phyloP scores from a whole-genome alignment of 2,113 vertebrate genomes.

The Sapayoa aenigma region DNA sequence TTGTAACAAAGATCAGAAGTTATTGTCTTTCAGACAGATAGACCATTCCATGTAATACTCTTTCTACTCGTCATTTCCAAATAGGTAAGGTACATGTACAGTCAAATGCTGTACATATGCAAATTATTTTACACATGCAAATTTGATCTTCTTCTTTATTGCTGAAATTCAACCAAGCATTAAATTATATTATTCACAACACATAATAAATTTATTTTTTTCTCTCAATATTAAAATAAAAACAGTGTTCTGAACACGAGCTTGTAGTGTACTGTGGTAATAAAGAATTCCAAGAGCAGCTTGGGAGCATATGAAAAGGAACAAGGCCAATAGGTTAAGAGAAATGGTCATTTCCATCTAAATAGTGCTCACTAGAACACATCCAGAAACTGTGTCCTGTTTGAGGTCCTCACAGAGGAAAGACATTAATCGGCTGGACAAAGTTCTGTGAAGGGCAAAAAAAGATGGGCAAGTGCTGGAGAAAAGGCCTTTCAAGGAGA shows the following conservation, averaged over 20 bases:
- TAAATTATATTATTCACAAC: background rate
- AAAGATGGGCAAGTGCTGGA: background rate
- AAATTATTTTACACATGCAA: background rate
- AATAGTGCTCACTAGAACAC: background rate
- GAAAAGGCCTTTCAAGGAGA: background rate
- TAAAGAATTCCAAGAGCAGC: background rate
- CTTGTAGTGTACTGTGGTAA: background rate
- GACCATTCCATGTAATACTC: background rate
- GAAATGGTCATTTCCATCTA: background rate
- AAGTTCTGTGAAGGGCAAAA: background rate
- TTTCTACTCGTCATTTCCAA: background rate
- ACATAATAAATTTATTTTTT: background rate
- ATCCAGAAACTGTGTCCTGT: too few relatives aligned
- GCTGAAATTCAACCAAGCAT: background rate
- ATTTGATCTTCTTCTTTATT: background rate
- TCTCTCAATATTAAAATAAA: background rate
- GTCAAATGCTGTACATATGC: background rate
- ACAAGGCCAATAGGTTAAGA: background rate
- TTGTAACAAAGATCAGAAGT: too few relatives aligned
- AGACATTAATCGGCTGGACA: background rate
- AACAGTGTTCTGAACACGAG: background rate
- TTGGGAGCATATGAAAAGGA: background rate
- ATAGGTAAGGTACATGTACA: background rate
- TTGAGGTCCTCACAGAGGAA: accelerated
- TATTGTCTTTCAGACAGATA: background rate